Evolutionary conservation across 2,888 invertebrate species (phyloP), one percentile per base, ranked within the genome.

Genomic region (Tiliacea citrago): DNA sequence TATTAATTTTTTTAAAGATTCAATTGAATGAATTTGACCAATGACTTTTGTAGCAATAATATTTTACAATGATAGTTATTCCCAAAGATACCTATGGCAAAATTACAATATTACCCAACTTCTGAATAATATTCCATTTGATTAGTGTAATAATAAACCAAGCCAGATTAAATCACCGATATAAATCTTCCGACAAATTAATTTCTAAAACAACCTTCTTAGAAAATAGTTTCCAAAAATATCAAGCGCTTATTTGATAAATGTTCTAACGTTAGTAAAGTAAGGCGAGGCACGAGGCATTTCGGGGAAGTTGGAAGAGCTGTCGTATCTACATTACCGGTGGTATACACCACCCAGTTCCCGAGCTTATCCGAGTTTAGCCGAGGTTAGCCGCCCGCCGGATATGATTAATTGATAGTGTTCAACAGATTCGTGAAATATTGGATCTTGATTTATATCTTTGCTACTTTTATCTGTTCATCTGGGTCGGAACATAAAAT

Each of bases 301-400:
- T 75, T 75, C 39, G 47, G 73, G 67, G 67, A 83, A 87, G 77
- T 85, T 83, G 73, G 78, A 73, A 71, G 75, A 63, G 77, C 84
- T 88, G 88, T 89, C 89, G 87, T 86, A 86, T 86, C 86, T 87
- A 88, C 84, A 88, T 89, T 88, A 89, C 86, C 82, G 80, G 74
- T 69, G 81, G 73, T 75, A 24, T 49, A 61, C 75, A 73, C 51
- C 13, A 75, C 66, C 75, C 65, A n/a, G 63, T 73, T 57, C 69
- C 77, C 75, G 73, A 77, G 61, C 57, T 47, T 49, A 35, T 4
- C 65, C 79, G 73, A 72, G 24, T 51, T 78, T 35, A 51, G 42
- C 60, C 73, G 71, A 79, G 51, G 62, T 62, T 69, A 67, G 18
- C 72, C 83, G 74, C 68, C 24, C 55, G 12, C 47, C 69, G 18